phyloP scores from a whole-genome alignment of 1,140 invertebrate species.

The Lanistes nyassanus region DNA sequence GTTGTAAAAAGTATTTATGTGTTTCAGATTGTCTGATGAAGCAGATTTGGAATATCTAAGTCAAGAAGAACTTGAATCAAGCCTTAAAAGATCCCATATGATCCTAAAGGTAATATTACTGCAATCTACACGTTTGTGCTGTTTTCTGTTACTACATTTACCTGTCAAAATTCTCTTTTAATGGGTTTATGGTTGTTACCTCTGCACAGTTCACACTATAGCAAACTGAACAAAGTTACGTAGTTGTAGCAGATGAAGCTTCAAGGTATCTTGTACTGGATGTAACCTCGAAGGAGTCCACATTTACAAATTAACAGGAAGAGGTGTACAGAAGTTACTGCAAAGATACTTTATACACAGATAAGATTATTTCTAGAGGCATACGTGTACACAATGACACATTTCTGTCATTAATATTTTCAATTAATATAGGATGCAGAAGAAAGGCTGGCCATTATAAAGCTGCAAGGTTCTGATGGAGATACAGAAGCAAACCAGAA shows the following conservation, averaged over 20 bases:
- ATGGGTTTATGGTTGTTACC: neutral
- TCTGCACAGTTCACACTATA: neutral
- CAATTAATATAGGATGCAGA: neutral
- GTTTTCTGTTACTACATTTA: neutral
- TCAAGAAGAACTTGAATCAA: conserved; percentile 27
- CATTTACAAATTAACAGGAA: no score
- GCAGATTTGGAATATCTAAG: conserved; percentile 19
- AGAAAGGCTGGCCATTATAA: neutral
- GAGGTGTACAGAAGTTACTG: no score
- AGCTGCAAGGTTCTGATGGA: neutral
- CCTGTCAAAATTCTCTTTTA: neutral
- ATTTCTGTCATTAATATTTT: no score
- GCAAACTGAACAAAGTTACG: neutral
- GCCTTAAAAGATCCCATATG: conserved; percentile 24
- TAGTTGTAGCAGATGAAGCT: neutral
- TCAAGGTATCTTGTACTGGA: no score
- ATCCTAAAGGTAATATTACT: conserved; percentile 17
- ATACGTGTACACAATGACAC: no score
- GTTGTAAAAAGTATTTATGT: no score
- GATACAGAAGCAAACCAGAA: neutral
- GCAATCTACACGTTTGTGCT: neutral
- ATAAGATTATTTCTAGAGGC: no score
- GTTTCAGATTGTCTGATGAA: conserved; percentile 23
- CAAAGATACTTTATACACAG: no score
- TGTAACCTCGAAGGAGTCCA: no score